These are phyloP conservation scores for Dasypus novemcinctus DNA, from an alignment of 2,113 vertebrate species.

Conservation along the genomic window DNA sequence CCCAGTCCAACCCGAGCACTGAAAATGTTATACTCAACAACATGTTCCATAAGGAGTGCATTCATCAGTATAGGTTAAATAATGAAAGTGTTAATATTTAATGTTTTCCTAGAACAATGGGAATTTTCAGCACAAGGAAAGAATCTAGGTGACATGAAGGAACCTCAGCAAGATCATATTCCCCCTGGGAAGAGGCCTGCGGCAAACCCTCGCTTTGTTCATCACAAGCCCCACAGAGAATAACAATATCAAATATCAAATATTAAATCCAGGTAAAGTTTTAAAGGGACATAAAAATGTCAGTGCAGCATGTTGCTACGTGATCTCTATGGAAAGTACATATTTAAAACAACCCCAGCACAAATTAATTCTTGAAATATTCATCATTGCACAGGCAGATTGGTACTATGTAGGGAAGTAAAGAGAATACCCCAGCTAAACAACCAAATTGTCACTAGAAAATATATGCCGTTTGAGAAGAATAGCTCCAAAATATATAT, in stretches of 20 bases:
- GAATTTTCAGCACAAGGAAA: neutral
- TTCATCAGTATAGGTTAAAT: neutral
- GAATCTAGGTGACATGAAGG: neutral
- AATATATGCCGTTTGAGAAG: neutral
- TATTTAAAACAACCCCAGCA: neutral
- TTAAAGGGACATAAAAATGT: neutral
- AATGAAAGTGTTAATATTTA: neutral
- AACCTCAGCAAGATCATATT: neutral
- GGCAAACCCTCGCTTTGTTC: neutral
- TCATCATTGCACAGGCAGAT: neutral
- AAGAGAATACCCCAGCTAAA: neutral
- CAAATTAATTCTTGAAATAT: constrained; percentile 15
- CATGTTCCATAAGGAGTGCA: neutral
- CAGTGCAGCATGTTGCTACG: neutral
- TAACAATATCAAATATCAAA: neutral
- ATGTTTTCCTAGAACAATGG: neutral
- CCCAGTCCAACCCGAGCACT: neutral
- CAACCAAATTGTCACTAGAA: neutral
- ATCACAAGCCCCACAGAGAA: neutral
- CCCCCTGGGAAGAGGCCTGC: neutral
- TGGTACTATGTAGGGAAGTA: neutral
- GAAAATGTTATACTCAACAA: neutral
- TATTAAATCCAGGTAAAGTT: neutral
- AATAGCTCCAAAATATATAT: neutral
- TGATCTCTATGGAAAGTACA: neutral